phyloP scores from a whole-genome alignment of 2,113 vertebrate genomes.

The Tursiops truncatus region DNA sequence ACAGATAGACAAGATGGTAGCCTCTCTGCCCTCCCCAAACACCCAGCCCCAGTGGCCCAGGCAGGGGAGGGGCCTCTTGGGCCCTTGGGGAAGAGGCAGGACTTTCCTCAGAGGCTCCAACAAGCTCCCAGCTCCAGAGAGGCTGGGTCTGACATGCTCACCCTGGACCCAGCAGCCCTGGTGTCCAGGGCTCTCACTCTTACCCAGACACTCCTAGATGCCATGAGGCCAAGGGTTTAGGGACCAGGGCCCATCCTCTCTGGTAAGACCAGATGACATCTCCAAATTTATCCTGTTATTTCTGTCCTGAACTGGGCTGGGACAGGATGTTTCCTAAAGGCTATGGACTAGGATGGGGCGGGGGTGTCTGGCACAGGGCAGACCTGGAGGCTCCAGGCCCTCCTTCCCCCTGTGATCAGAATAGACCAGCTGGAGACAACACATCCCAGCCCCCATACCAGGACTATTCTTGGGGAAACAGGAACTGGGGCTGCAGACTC shows the following conservation, averaged over 20 bases:
- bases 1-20: background rate
- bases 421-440: background rate
- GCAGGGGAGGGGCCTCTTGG: background rate
- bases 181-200: background rate
- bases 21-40: background rate
- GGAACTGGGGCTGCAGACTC: slow-evolving; percentile 32
- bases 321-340: slow-evolving; percentile 9
- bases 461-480: slow-evolving; percentile 32
- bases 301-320: slow-evolving; percentile 35
- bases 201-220: background rate
- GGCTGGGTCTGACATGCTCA: background rate
- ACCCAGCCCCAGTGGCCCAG: background rate
- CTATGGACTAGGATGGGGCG: background rate
- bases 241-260: background rate
- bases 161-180: background rate
- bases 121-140: background rate
- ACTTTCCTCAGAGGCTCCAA: background rate
- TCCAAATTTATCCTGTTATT: slow-evolving; percentile 65
- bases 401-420: background rate
- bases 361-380: background rate
- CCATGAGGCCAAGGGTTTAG: background rate
- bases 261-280: slow-evolving; percentile 14
- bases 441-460: slow-evolving; percentile 6
- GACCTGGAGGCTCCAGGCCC: background rate
- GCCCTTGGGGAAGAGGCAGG: background rate